Percentiles rank a stretch among this genome's conserved stretches.
Conservation (phyloP, 2,888 invertebrate species). For the Euplexia lucipara region DNA sequence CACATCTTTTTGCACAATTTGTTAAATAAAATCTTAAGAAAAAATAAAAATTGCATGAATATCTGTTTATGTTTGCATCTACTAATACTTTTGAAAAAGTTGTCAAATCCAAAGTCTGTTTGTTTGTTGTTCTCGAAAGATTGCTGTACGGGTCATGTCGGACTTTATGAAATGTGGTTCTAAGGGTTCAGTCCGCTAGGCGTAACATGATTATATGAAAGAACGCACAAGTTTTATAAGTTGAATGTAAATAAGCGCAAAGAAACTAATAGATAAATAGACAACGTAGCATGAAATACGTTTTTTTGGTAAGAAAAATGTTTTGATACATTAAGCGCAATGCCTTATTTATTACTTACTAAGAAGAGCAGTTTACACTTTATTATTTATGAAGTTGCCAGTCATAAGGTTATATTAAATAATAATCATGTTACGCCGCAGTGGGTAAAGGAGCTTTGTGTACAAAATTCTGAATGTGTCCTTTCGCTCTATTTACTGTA, state of each 20-base stretch:
- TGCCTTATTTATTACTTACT: too few relatives aligned
- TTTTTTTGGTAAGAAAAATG: background rate
- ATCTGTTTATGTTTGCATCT: too few relatives aligned
- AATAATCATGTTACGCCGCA: constrained; percentile 36
- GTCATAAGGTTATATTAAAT: background rate
- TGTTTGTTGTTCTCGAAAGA: constrained; percentile 58
- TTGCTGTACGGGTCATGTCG: constrained; percentile 56
- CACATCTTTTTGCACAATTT: background rate
- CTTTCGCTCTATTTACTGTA: constrained; percentile 65
- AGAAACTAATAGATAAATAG: background rate
- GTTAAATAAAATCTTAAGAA: background rate
- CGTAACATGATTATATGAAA: constrained; percentile 13
- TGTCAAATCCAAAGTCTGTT: constrained; percentile 51
- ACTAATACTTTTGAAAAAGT: constrained; percentile 2
- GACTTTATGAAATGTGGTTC: constrained; percentile 46
- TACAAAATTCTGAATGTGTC: constrained; percentile 65
- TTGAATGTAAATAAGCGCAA: constrained; percentile 20
- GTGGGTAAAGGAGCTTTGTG: constrained; percentile 51
- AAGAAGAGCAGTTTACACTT: background rate
- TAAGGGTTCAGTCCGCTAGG: constrained; percentile 27
- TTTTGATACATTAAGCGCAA: background rate
- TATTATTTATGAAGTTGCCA: background rate
- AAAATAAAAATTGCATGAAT: too few relatives aligned
- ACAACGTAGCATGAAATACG: too few relatives aligned
- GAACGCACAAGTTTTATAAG: constrained; percentile 43